Evolutionary conservation across 2,113 vertebrate species (phyloP).

Genomic region (Trematocara unimaculatum): DNA sequence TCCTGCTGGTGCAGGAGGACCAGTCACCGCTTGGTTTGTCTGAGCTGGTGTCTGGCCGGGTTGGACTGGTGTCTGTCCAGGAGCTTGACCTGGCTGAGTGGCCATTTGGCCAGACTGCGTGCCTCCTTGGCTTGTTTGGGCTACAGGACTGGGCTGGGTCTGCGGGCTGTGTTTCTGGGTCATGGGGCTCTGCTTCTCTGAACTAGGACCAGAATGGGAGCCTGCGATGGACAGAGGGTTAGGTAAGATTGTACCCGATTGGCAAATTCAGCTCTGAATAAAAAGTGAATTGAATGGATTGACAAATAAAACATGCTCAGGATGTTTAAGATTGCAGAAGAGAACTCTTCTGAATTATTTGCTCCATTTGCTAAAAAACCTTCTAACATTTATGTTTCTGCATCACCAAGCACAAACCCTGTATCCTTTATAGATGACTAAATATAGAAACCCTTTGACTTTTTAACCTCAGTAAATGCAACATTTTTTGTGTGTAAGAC

Average conservation of each 20-base stretch:
- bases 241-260: neutral
- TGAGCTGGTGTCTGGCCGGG: conserved; percentile 50
- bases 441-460: neutral
- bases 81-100: conserved; percentile 32
- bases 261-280: neutral
- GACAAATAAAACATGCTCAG: neutral
- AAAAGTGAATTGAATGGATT: neutral
- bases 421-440: neutral
- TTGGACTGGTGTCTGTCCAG: conserved; percentile 10
- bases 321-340: neutral
- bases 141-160: conserved; percentile 72
- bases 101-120: conserved; percentile 45
- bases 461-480: neutral
- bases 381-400: neutral
- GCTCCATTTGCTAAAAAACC: neutral
- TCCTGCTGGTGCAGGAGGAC: conserved; percentile 55
- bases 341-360: neutral
- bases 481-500: neutral
- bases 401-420: neutral
- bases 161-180: conserved; percentile 89
- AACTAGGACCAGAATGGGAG: conserved; percentile 87
- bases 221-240: conserved; percentile 63
- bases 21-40: conserved; percentile 32
- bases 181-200: conserved; percentile 97
- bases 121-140: conserved; percentile 75